phyloP scores from a whole-genome alignment of 1,140 invertebrate species.

The Bursaphelenchus mucronatus region DNA sequence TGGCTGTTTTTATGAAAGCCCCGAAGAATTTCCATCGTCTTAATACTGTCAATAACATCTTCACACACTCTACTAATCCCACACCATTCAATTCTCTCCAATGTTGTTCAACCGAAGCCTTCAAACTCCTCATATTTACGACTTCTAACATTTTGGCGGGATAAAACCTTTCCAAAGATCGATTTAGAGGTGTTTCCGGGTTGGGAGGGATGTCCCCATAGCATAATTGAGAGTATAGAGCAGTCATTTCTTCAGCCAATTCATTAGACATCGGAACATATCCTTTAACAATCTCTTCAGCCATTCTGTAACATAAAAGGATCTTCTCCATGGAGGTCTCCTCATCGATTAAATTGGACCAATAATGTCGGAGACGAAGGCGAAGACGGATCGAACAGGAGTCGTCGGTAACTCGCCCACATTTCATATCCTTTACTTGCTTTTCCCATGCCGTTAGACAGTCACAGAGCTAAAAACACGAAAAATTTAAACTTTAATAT shows the following conservation, averaged over 20 bases:
- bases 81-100: constrained; percentile 44
- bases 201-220: constrained; percentile 34
- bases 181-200: constrained; percentile 22
- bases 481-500: not conserved
- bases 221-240: constrained; percentile 48
- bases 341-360: constrained; percentile 39
- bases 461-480: constrained; percentile 39
- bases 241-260: constrained; percentile 47
- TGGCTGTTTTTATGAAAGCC: constrained; percentile 35
- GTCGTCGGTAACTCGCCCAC: constrained; percentile 36
- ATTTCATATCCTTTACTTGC: constrained; percentile 32
- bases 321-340: constrained; percentile 47
- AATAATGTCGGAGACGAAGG: constrained; percentile 47
- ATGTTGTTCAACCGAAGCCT: constrained; percentile 18
- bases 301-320: constrained; percentile 50
- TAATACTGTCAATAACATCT: constrained; percentile 45
- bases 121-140: constrained; percentile 24
- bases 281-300: constrained; percentile 44
- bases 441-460: constrained; percentile 47
- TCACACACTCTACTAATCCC: constrained; percentile 38
- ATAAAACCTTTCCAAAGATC: constrained; percentile 40
- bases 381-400: constrained; percentile 27
- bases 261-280: constrained; percentile 45
- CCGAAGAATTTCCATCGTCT: constrained; percentile 51
- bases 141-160: constrained; percentile 47